These are phyloP conservation scores for Lepidothrix coronata DNA, from an alignment of 2,113 vertebrate genomes.

Conservation along the genomic window DNA sequence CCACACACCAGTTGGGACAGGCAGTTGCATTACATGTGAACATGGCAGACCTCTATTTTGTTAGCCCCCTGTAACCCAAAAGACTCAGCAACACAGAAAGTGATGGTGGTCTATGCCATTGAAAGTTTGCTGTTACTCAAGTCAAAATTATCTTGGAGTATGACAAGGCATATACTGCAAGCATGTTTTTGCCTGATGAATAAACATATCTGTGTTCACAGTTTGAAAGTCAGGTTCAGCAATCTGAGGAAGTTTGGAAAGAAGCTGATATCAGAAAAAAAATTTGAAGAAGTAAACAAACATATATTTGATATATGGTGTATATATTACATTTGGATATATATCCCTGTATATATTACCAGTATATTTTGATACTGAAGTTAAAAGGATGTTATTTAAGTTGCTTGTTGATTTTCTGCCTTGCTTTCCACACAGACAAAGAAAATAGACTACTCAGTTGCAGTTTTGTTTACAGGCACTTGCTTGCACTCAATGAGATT, in stretches of 20 bases:
- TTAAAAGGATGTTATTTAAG: background rate
- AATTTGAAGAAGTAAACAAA: background rate
- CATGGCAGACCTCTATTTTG: rapidly evolving
- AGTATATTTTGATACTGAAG: background rate
- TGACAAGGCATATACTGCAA: background rate
- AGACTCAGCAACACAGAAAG: background rate
- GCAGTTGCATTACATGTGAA: background rate
- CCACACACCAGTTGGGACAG: background rate
- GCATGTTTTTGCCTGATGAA: background rate
- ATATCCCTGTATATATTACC: background rate
- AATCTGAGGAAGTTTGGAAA: background rate
- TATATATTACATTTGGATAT: background rate
- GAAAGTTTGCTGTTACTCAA: background rate
- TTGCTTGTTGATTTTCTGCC: background rate
- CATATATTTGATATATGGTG: background rate
- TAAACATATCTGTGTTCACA: background rate
- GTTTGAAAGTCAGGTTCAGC: background rate
- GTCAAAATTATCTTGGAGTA: background rate
- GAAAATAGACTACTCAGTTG: constrained; percentile 8
- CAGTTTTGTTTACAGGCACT: constrained; percentile 4
- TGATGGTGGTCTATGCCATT: background rate
- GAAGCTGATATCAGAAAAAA: background rate
- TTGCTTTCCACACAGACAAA: background rate
- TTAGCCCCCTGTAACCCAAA: background rate
- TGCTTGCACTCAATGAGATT: background rate